Base-by-base conservation (phyloP, 2,113 vertebrate genomes). In the cattle (Bos taurus) region DNA sequence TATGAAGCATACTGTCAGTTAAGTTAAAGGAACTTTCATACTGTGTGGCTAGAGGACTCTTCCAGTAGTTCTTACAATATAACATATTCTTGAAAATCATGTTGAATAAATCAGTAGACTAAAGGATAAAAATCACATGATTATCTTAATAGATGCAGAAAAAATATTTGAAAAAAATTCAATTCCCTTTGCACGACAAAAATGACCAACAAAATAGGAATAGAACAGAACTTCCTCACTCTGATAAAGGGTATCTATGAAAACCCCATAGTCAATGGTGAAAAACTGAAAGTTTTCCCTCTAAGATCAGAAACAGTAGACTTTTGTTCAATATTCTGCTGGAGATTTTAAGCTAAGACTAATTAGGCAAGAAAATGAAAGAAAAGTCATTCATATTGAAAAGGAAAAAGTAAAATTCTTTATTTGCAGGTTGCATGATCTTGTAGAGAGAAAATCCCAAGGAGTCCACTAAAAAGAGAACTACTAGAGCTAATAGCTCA, bases 281-380 rank as follows among this genome's bases (percentile, higher is more conserved):
- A 96, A 88, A 87, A 54, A 90, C 60, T 83, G 23, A 95, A 95
- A 92, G 33, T 28, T 84, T 81, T 96, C 57, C 71, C 50, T 57
- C 40, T 92, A 85, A 90, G 60, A 74, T 94, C 84, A 82, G 23
- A 5, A 91, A 77, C 23, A 95, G 95, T 74, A 90, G 7, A 23
- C 23, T 89, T 95, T 59, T 92, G 88, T 90, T 82, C 46, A 87
- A n/a, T n/a, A 67, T 74, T 64, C 48, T 78, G 33, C 28, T 94
- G 46, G 13, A 93, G 46, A 17, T 92, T 95, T 64, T 54, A 71
- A 88, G 48, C 86, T 81, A 82, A 25, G 36, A 21, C 36, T 28
- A 93, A 48, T 91, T 92, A 88, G 17, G 46, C 46, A 95, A 93
- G 30, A 97, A 93, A 90, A 89, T 81, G 15, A 95, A 87, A 94